A percentile compares a stretch with the other conserved stretches of the same genome.
phyloP scores from a whole-genome alignment of 2,797 vertebrate genomes.

The Pempheris klunzingeri region DNA sequence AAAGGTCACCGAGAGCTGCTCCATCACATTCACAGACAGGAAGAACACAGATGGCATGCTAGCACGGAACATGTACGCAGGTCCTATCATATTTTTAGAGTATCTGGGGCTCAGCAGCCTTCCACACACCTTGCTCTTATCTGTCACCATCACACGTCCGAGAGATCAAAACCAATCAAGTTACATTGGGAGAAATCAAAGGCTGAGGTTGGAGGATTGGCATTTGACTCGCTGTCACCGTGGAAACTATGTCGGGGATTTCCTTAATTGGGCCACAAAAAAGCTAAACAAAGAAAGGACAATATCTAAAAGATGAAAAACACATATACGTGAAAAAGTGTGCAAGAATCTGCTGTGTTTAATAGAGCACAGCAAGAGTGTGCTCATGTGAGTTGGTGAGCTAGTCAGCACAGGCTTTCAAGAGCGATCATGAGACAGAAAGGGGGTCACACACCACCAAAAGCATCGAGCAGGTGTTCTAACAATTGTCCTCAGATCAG shows the following conservation, averaged over 20 bases:
- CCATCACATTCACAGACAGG: constrained; percentile 60
- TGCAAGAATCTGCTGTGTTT: constrained; percentile 16
- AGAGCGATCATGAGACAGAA: constrained; percentile 49
- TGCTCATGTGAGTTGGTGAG: not conserved
- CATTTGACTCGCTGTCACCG: constrained; percentile 70
- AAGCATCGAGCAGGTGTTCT: constrained; percentile 78
- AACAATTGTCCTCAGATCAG: constrained; percentile 79
- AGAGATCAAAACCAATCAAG: constrained; percentile 70
- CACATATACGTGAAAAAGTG: constrained; percentile 32
- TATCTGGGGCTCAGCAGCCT: constrained; percentile 10
- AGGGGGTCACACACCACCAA: constrained; percentile 46
- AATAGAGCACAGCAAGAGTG: not conserved
- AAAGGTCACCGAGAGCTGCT: constrained; percentile 67
- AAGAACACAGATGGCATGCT: constrained; percentile 51
- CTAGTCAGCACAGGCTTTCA: constrained; percentile 18
- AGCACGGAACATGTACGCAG: constrained; percentile 37
- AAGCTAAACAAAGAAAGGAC: constrained; percentile 51
- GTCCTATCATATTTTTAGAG: constrained; percentile 46
- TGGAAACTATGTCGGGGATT: constrained; percentile 70
- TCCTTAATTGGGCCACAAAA: constrained; percentile 71
- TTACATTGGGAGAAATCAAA: constrained; percentile 71
- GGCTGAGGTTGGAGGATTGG: constrained; percentile 44
- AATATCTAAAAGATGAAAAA: constrained; percentile 28
- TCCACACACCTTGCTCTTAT: constrained; percentile 56
- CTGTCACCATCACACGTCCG: constrained; percentile 66